phyloP scores from a whole-genome alignment of 1,140 invertebrate species.

The Dreissena polymorpha region DNA sequence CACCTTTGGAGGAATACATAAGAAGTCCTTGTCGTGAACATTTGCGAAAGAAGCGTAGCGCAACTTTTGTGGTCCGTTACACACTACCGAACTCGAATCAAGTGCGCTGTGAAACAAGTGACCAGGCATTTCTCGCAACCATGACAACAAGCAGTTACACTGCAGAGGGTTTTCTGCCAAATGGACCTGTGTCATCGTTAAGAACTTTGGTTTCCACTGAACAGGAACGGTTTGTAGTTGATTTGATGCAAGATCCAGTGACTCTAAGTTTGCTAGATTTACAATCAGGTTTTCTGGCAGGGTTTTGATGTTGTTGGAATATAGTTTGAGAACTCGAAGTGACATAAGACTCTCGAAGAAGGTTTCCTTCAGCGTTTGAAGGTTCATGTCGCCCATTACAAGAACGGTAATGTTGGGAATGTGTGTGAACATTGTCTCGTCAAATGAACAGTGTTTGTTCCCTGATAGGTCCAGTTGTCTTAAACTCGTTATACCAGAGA shows the following conservation, averaged over 20 bases:
- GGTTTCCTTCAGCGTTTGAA: slow-evolving; percentile 29
- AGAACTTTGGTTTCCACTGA: slow-evolving; percentile 39
- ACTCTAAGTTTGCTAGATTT: slow-evolving; percentile 1
- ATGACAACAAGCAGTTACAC: slow-evolving; percentile 48
- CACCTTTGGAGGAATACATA: slow-evolving; percentile 50
- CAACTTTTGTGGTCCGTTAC: slow-evolving; percentile 29
- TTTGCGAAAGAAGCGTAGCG: slow-evolving; percentile 32
- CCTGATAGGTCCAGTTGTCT: slow-evolving; percentile 44
- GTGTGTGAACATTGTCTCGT: slow-evolving; percentile 27
- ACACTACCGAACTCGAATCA: slow-evolving; percentile 24
- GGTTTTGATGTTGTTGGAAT: slow-evolving; percentile 19
- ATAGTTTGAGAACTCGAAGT: slow-evolving; percentile 29
- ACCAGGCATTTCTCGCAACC: slow-evolving; percentile 40
- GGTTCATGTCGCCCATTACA: slow-evolving; percentile 37
- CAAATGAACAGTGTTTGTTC: slow-evolving; percentile 45
- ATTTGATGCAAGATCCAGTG: slow-evolving; percentile 37
- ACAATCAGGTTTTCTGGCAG: slow-evolving; percentile 15
- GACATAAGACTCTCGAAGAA: slow-evolving; percentile 2
- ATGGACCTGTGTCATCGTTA: slow-evolving; percentile 14
- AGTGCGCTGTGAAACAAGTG: slow-evolving; percentile 11
- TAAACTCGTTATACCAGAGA: slow-evolving; percentile 31
- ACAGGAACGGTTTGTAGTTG: slow-evolving; percentile 6
- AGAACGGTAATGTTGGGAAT: slow-evolving; percentile 24
- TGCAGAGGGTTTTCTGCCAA: slow-evolving; percentile 48
- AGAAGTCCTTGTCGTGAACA: slow-evolving; percentile 28